Evolutionary conservation across 2,113 vertebrate species (phyloP).

Genomic region (Poeciliopsis turrubarensis): DNA sequence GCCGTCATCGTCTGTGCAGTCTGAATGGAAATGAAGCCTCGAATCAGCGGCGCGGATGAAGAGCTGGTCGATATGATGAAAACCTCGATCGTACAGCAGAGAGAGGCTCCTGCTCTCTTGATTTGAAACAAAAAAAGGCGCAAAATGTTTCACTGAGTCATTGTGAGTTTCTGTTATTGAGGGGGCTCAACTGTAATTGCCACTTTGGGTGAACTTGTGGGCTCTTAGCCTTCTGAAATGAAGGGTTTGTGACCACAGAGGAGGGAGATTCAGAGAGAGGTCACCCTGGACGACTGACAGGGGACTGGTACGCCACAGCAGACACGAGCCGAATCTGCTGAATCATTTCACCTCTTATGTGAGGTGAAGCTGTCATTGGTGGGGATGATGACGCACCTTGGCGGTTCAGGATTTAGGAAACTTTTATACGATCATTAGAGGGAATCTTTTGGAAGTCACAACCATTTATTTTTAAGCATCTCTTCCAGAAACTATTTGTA

Average conservation of each 20-base stretch:
- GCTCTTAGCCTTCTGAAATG: slow-evolving; percentile 45
- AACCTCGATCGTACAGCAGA: slow-evolving; percentile 31
- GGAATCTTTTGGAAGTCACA: not conserved
- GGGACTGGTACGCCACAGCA: slow-evolving; percentile 48
- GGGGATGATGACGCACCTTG: slow-evolving; percentile 45
- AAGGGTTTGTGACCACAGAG: slow-evolving; percentile 35
- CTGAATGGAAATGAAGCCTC: slow-evolving; percentile 47
- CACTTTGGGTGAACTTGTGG: slow-evolving; percentile 27
- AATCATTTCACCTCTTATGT: slow-evolving; percentile 59
- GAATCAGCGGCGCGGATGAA: slow-evolving; percentile 34
- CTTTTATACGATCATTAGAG: not conserved
- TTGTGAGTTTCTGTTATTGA: slow-evolving; percentile 29
- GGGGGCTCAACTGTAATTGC: slow-evolving; percentile 48
- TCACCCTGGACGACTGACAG: slow-evolving; percentile 50
- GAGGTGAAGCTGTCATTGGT: slow-evolving; percentile 51
- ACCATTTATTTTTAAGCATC: not conserved
- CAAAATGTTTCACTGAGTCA: slow-evolving; percentile 31
- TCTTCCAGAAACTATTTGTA: not conserved
- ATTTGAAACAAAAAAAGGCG: slow-evolving; percentile 39
- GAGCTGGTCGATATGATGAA: slow-evolving; percentile 26
- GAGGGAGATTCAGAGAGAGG: slow-evolving; percentile 42
- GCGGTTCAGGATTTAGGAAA: slow-evolving; percentile 24
- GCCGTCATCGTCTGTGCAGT: slow-evolving; percentile 32
- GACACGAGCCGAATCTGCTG: slow-evolving; percentile 66
- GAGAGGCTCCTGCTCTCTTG: not conserved